Evolutionary conservation across 1,140 invertebrate genomes (phyloP), one percentile per base, ranked within the genome.

Genomic region (Homalodisca vitripennis): DNA sequence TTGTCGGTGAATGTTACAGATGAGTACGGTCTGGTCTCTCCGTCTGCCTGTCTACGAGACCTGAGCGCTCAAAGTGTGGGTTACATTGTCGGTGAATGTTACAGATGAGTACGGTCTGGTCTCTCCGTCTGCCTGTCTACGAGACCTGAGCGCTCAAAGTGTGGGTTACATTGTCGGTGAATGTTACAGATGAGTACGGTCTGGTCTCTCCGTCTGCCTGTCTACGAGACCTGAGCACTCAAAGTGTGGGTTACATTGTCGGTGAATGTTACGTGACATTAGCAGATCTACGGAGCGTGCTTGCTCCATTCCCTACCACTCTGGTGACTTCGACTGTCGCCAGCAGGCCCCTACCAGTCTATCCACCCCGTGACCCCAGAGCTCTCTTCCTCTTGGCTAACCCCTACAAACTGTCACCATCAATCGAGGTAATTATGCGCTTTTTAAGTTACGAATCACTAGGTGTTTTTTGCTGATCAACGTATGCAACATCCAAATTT

Each of bases 381-480:
- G 27, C 55, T 10, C 27, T 60, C 24, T 60, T 60, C 26, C 55
- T 60, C 6, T n/a, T 60, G 2, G 55, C 55, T 24, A 60, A 24
- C 26, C 24, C 55, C n/a, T 26, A 60, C 27, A 26, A 60, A 10
- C 55, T 60, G 55, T 60, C 55, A 27, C 55, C 55, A 12, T 13
- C 22, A 27, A 29, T 60, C 3, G 22, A 60, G 27, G 55, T 60
- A 60, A n/a, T n/a, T n/a, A n/a, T n/a, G n/a, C n/a, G n/a, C n/a
- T n/a, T n/a, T n/a, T n/a, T n/a, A n/a, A n/a, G n/a, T n/a, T n/a
- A n/a, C n/a, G n/a, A n/a, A n/a, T n/a, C n/a, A n/a, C n/a, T n/a
- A n/a, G n/a, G n/a, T n/a, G n/a, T n/a, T n/a, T n/a, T n/a, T n/a
- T n/a, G n/a, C n/a, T n/a, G n/a, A n/a, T n/a, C n/a, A n/a, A n/a